Evolutionary conservation across 1,140 invertebrate genomes (phyloP).

Genomic region (Eciton burchellii): DNA sequence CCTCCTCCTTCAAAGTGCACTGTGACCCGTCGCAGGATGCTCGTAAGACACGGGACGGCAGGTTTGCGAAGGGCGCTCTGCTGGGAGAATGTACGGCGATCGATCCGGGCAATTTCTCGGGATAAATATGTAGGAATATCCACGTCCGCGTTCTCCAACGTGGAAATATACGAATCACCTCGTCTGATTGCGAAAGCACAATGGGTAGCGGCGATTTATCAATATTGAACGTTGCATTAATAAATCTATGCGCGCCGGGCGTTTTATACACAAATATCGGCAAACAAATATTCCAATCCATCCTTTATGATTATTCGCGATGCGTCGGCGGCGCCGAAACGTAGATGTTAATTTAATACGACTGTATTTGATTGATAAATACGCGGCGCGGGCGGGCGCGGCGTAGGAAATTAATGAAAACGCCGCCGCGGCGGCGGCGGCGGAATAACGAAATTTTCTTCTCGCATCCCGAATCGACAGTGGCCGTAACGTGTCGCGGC

Average conservation of each 20-base stretch:
- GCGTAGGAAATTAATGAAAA: constrained; percentile 47
- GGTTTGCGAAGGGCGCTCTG: neutral
- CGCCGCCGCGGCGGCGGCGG: no score
- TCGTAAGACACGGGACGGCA: neutral
- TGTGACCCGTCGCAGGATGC: neutral
- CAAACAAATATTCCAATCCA: constrained; percentile 49
- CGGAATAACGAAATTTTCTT: constrained; percentile 16
- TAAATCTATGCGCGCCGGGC: constrained; percentile 21
- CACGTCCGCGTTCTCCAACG: neutral
- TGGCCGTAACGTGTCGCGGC: neutral
- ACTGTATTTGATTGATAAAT: constrained; percentile 53
- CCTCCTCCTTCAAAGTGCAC: neutral
- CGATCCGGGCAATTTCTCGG: neutral
- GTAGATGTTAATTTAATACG: constrained; percentile 45
- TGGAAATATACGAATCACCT: constrained; percentile 14
- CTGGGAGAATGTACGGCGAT: neutral
- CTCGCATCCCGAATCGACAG: neutral
- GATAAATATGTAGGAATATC: neutral
- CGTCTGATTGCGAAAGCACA: constrained; percentile 18
- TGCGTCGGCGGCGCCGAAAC: constrained; percentile 6
- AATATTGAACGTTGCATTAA: constrained; percentile 25
- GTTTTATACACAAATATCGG: constrained; percentile 40
- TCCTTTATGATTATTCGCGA: constrained; percentile 48
- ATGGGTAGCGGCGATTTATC: constrained; percentile 16
- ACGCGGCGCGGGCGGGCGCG: neutral